Evolutionary conservation across 2,888 invertebrate genomes (phyloP), one percentile per base, ranked within the genome.

Genomic region (Drepana falcataria): DNA sequence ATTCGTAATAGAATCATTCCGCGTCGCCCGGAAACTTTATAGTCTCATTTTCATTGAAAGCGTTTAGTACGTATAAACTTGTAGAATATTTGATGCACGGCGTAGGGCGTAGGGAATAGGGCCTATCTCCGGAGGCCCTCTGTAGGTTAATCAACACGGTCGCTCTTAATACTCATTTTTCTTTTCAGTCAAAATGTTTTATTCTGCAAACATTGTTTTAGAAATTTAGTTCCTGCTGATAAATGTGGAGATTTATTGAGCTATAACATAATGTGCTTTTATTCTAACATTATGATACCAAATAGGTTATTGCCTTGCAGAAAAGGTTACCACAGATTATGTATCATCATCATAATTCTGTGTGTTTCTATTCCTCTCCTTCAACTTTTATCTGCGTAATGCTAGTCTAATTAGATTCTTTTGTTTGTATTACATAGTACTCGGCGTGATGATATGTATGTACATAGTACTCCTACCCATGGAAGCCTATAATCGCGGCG

Each of bases 1-100:
- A 90, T 90, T 91, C 90, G 86, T 90, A 91, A 91, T 90, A 88
- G 88, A 90, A 90, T 90, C 89, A 89, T 86, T 90, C 82, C 82
- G 83, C 86, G 88, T 87, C 89, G 86, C 85, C 76, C 79, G 81
- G 87, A 85, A 88, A 90, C 83, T 90, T 91, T 90, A 91, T 89
- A 88, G 88, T 89, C 89, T 88, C 88, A 87, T 90, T 90, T 89
- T 90, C 89, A 90, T 89, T 86, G 88, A 79, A 84, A 89, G 83
- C 88, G 88, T 87, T 90, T 89, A 89, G 88, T 86, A 85, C 79
- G 80, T 83, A 86, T 87, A 86, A 87, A 87, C 86, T 89, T 87
- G 84, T 85, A 85, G 85, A 85, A 84, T 87, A 83, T 84, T 90
- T 87, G 87, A 87, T 86, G 87, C 82, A 86, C 76, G 79, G 74